Evolutionary conservation across 1,140 invertebrate species (phyloP), one percentile per base, ranked within the genome.

Genomic region (Forficula auricularia): DNA sequence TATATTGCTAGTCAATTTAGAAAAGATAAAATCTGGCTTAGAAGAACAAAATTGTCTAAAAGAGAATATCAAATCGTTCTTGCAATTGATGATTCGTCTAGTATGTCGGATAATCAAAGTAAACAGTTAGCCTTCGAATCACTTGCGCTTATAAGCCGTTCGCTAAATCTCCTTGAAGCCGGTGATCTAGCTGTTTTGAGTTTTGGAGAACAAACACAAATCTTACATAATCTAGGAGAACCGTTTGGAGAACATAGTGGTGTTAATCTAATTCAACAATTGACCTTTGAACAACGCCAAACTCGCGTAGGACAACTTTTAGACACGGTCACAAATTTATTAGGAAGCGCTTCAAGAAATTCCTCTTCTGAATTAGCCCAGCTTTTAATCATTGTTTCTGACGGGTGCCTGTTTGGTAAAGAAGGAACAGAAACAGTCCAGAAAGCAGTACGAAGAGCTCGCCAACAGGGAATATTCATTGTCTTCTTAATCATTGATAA

Each of bases 1-100:
- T 99, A 98, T 60, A 95, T 99, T 53, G 96, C 96, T 6, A 97
- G 91, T 53, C 83, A 98, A 59, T 99, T 97, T 62, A 73, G 92
- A 27, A 99, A 99, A 58, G 94, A 99, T 57, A 95, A 96, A 59
- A 99, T 99, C 54, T 99, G 96, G 96, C 54, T 99, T 49, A 66
- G 94, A 36, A 65, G 96, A 37, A 98, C 87, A 0, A 92, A 95
- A 62, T 90, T 90, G 0, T 90, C 85, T 0, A 90, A 96, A 58
- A 68, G 96, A 40, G 79, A 98, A 50, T 99, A 98, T 64, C 91
- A 97, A 60, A 92, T 99, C 30, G 74, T 90, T 19, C 66, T 99
- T 10, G 95, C 96, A 1, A 75, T 99, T 7, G 96, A 99, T 63
- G 92, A 99, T 62, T 98, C 94, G 0, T 85, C 84, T 37, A 87